Base-by-base conservation (phyloP, 1,140 invertebrate genomes). In the Cyrtorhinus lividipennis region DNA sequence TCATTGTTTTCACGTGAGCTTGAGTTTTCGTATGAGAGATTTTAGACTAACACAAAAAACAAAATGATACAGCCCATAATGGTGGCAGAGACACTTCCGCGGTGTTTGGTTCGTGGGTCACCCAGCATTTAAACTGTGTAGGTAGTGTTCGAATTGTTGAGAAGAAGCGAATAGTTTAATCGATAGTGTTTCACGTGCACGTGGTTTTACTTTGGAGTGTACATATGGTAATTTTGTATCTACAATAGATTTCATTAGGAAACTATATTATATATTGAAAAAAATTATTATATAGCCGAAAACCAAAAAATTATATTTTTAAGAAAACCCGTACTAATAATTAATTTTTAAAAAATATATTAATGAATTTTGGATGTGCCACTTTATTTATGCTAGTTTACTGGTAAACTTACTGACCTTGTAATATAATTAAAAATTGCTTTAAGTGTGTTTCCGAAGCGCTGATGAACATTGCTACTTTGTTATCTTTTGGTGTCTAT, bases 231-330 rank as follows among this genome's bases (percentile, higher is more conserved):
- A 12, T 53, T 53, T 53, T 53, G 48, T 53, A 53, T 53, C 20
- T 53, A 44, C n/a, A n/a, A 53, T 53, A 53, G 20, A 53, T 53
- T 13, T 20, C 20, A 5, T 53, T 53, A 53, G 20, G 10, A 20
- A 38, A n/a, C n/a, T n/a, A n/a, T n/a, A n/a, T n/a, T n/a, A n/a
- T n/a, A n/a, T n/a, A n/a, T n/a, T n/a, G 30, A 8, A 38, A 8
- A 38, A 8, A 38, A 5, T 8, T 38, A 38, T 15, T 22, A 22
- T 20, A 53, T 53, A 53, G 48, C 48, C 48, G 20, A 53, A 53
- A 53, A 53, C 48, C 48, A 53, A 53, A 53, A n/a, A 53, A 53
- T 20, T 53, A 53, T 53, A 53, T 53, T 53, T 53, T 53, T 53
- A 53, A 53, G 48, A 53, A 53, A 53, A 20, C 8, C 5, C 20